Evolutionary conservation across 2,113 vertebrate genomes (phyloP).

Genomic region (Chaetura pelagica): DNA sequence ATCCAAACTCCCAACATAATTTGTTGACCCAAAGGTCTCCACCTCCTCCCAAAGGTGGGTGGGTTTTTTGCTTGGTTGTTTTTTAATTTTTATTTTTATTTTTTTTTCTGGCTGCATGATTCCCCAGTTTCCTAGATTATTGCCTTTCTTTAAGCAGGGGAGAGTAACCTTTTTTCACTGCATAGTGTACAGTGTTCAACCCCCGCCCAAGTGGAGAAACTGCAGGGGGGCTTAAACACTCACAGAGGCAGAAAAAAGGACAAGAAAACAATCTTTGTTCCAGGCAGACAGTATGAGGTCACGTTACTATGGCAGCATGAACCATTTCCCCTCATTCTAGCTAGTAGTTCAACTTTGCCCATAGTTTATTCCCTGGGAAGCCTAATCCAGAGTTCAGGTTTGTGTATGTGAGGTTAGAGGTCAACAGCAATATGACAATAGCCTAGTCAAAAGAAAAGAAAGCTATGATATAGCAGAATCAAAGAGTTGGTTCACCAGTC

Average conservation of each 20-base stretch:
- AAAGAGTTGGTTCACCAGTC: slow-evolving; percentile 69
- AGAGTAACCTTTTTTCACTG: background rate
- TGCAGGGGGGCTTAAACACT: slow-evolving; percentile 59
- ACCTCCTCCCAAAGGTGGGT: background rate
- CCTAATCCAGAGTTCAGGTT: slow-evolving; percentile 79
- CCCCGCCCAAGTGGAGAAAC: background rate
- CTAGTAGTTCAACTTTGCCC: slow-evolving; percentile 54
- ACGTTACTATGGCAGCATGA: slow-evolving; percentile 80
- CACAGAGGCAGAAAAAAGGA: slow-evolving; percentile 65
- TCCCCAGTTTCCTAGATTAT: background rate
- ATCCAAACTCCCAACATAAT: background rate
- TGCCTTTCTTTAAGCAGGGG: background rate
- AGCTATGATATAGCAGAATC: slow-evolving; percentile 67
- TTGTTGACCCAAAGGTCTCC: background rate
- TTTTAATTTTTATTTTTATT: too few species aligned
- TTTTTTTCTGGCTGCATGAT: background rate
- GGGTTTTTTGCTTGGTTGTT: background rate
- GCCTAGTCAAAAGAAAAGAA: slow-evolving; percentile 78
- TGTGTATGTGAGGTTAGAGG: slow-evolving; percentile 77
- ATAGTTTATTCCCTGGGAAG: slow-evolving; percentile 74
- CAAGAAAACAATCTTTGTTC: slow-evolving; percentile 83
- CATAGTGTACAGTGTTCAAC: background rate
- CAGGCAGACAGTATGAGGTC: slow-evolving; percentile 70
- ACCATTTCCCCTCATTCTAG: slow-evolving; percentile 72
- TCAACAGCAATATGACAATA: slow-evolving; percentile 85